A percentile compares a stretch with the other conserved stretches of the same genome.
These are phyloP conservation scores for Antheraea pernyi DNA, from an alignment of 1,140 invertebrate species.

Conservation along the genomic window DNA sequence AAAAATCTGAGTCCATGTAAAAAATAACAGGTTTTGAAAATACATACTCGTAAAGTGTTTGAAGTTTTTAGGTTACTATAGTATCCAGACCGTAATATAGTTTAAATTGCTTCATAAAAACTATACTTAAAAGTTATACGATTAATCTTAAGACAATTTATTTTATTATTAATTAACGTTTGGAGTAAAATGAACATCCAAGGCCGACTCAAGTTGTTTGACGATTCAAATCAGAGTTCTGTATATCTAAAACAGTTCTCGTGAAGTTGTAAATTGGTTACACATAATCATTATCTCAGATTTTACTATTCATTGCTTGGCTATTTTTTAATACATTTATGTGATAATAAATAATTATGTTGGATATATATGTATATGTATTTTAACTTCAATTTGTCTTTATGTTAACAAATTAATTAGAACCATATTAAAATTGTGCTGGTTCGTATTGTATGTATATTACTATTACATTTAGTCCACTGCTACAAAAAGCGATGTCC, in stretches of 20 bases:
- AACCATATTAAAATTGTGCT: too few species aligned
- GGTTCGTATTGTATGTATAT: too few species aligned
- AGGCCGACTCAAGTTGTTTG: conserved; percentile 9
- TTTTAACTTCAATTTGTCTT: too few species aligned
- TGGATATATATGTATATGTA: too few species aligned
- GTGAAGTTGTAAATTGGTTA: conserved; percentile 9
- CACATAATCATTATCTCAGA: conserved; percentile 5
- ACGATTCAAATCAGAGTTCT: conserved; percentile 11
- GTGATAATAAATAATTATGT: too few species aligned
- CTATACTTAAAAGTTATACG: neutral
- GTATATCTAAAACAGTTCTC: conserved; percentile 12
- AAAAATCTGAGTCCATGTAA: neutral
- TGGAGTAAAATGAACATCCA: conserved; percentile 11
- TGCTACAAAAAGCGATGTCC: too few species aligned
- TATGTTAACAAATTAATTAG: too few species aligned
- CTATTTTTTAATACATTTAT: too few species aligned
- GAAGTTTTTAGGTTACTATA: neutral
- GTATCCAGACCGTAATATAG: neutral
- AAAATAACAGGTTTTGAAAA: neutral
- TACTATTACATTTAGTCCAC: too few species aligned
- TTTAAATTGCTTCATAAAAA: neutral
- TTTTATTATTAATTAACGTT: conserved; percentile 12
- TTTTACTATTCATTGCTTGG: too few species aligned
- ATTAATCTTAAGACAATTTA: conserved; percentile 9
- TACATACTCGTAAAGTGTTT: neutral